phyloP scores from a whole-genome alignment of 2,797 vertebrate genomes.

The Halcyon leucocephala region DNA sequence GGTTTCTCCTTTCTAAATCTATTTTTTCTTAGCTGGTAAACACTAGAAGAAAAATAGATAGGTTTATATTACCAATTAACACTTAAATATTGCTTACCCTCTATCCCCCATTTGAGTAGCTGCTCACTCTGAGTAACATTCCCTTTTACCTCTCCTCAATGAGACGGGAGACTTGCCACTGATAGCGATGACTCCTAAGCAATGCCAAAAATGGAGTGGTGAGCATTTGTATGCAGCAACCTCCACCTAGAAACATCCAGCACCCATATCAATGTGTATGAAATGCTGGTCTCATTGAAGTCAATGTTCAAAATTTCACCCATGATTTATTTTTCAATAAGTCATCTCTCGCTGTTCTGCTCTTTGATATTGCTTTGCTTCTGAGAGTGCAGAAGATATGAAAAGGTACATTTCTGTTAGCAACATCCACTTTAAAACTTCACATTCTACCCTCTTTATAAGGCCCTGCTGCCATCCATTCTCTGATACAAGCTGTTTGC shows the following conservation, averaged over 20 bases:
- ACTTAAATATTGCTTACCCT: neutral
- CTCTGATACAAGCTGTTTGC: neutral
- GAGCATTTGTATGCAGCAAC: neutral
- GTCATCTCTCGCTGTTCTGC: neutral
- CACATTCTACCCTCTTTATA: neutral
- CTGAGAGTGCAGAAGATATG: neutral
- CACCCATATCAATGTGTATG: rapidly evolving
- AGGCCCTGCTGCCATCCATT: neutral
- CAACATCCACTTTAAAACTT: neutral
- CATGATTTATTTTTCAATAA: constrained; percentile 24
- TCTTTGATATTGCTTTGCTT: constrained; percentile 3
- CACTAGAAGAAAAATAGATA: neutral
- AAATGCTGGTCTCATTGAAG: neutral
- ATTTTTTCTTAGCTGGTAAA: neutral
- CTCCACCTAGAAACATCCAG: neutral
- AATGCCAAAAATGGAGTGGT: neutral
- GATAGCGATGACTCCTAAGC: neutral
- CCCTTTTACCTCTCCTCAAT: neutral
- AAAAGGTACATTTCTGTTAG: constrained; percentile 1
- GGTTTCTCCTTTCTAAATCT: neutral
- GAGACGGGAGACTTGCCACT: neutral
- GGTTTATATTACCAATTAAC: constrained; percentile 1
- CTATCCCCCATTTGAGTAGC: neutral
- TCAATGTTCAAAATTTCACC: neutral
- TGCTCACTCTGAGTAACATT: neutral